Evolutionary conservation across 1,140 invertebrate genomes (phyloP).

Genomic region (Drosophila arizonae): DNA sequence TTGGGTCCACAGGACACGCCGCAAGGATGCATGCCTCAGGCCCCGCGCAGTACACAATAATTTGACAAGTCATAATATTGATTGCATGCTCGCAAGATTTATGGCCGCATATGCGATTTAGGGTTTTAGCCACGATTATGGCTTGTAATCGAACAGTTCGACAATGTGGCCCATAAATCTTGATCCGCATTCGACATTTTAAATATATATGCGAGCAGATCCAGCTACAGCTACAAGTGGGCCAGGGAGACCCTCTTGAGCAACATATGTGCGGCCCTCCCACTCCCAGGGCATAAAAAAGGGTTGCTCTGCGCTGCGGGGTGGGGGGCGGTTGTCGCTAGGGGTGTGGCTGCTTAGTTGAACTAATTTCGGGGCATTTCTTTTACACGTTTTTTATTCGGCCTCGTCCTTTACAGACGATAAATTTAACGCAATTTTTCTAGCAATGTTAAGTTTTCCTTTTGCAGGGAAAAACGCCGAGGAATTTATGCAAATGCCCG

Average conservation of each 20-base stretch:
- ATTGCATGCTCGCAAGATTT: constrained; percentile 67
- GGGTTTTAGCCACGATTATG: constrained; percentile 64
- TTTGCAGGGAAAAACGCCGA: constrained; percentile 51
- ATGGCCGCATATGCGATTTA: constrained; percentile 65
- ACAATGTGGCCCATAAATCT: constrained; percentile 73
- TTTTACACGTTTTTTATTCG: constrained; percentile 29
- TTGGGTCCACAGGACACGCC: constrained; percentile 15
- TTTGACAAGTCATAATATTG: constrained; percentile 81
- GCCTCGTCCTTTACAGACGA: constrained; percentile 67
- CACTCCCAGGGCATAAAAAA: constrained; percentile 10
- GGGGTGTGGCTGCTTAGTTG: constrained; percentile 55
- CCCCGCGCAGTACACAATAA: constrained; percentile 64
- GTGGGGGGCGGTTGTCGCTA: too few relatives aligned
- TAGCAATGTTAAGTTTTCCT: constrained; percentile 31
- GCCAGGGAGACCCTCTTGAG: constrained; percentile 19
- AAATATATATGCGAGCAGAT: constrained; percentile 71
- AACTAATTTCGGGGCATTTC: constrained; percentile 63
- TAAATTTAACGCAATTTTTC: constrained; percentile 76
- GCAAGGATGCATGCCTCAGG: constrained; percentile 40
- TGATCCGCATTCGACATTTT: constrained; percentile 59
- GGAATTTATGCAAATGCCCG: constrained; percentile 79
- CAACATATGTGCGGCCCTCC: constrained; percentile 52
- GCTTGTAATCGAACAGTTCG: constrained; percentile 80
- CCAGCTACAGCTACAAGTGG: constrained; percentile 73
- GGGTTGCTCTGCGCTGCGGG: constrained; percentile 27